Conservation (phyloP, 2,113 vertebrate genomes). For the Castor canadensis region DNA sequence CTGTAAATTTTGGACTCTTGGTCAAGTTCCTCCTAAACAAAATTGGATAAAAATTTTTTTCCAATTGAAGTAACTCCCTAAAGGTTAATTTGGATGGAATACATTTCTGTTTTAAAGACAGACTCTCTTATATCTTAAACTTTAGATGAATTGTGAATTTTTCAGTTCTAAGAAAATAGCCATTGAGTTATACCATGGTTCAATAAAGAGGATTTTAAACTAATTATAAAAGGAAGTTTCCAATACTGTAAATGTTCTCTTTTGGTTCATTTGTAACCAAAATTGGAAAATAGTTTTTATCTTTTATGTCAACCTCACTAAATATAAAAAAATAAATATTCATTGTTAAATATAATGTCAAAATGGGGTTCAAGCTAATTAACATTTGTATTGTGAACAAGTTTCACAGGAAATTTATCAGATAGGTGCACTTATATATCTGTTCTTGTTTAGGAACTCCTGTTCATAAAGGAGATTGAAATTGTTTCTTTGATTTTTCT, state of each 20-base stretch:
- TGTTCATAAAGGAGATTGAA: conserved; percentile 51
- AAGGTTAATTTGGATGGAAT: conserved; percentile 10
- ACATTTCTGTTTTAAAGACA: background rate
- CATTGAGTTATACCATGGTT: background rate
- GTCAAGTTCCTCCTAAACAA: conserved; percentile 11
- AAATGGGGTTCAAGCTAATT: background rate
- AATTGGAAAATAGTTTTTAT: conserved; percentile 1
- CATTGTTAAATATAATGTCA: background rate
- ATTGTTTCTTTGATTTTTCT: conserved; percentile 54
- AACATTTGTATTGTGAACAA: background rate
- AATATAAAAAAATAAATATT: conserved; percentile 9
- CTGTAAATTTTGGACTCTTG: conserved; percentile 39
- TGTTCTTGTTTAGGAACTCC: conserved; percentile 16
- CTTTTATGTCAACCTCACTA: conserved; percentile 32
- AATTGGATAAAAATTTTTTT: background rate
- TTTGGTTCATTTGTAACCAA: background rate
- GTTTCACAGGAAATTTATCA: background rate
- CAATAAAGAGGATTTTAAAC: background rate
- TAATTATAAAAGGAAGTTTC: background rate
- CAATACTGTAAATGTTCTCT: background rate
- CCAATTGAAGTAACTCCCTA: background rate
- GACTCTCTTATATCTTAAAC: background rate
- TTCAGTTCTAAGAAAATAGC: background rate
- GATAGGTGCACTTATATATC: background rate
- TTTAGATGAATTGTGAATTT: conserved; percentile 21